Conservation (phyloP, 2,888 invertebrate species). For the Alentia gelatinosa region DNA sequence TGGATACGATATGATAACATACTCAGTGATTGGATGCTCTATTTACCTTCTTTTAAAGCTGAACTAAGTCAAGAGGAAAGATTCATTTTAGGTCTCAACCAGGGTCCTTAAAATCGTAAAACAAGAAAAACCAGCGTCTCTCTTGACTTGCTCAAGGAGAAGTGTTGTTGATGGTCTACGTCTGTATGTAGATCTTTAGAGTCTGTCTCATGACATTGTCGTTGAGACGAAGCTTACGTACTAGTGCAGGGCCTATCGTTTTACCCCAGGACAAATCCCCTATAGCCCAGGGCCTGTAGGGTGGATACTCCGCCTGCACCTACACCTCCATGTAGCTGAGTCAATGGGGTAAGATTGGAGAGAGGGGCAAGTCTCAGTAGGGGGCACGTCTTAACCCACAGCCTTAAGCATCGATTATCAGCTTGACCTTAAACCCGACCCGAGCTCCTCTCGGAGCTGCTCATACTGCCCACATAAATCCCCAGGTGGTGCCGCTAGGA, state of each 20-base stretch:
- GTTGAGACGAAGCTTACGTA: not conserved
- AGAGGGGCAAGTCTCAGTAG: too few relatives aligned
- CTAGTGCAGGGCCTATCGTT: not conserved
- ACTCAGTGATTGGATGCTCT: too few relatives aligned
- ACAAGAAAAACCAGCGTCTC: too few relatives aligned
- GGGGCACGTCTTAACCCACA: conserved; percentile 25
- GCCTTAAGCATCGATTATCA: conserved; percentile 49
- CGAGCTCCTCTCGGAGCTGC: not conserved
- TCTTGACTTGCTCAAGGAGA: too few relatives aligned
- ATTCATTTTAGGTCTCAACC: too few relatives aligned
- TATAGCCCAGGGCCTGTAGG: not conserved
- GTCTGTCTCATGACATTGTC: not conserved
- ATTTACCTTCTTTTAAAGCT: too few relatives aligned
- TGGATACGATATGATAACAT: too few relatives aligned
- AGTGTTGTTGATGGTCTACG: not conserved
- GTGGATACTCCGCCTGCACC: too few relatives aligned
- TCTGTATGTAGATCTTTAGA: not conserved
- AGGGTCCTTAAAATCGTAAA: too few relatives aligned
- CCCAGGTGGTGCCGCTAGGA: conserved; percentile 5
- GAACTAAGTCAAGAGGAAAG: too few relatives aligned
- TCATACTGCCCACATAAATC: conserved; percentile 4
- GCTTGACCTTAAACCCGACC: conserved; percentile 31
- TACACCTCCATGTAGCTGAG: too few relatives aligned
- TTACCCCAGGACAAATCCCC: conserved; percentile 6
- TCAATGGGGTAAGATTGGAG: too few relatives aligned